Conservation (phyloP, 2,888 invertebrate genomes). For the Xestia rhomboidea region DNA sequence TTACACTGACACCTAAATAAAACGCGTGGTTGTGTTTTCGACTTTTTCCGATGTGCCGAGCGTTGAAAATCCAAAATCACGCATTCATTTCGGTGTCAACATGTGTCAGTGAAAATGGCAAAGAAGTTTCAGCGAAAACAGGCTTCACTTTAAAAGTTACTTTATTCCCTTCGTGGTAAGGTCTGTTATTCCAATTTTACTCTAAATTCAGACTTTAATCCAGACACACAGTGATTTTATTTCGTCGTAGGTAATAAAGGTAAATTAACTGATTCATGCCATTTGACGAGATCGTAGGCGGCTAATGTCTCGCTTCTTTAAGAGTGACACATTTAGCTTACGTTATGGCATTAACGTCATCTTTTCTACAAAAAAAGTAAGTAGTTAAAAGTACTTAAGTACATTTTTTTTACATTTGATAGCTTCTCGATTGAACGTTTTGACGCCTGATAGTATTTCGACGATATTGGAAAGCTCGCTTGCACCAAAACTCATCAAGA, state of each 20-base stretch:
- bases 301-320: conserved; percentile 37
- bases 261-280: conserved; percentile 56
- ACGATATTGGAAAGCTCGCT: not conserved
- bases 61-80: not conserved
- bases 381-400: not conserved
- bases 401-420: not conserved
- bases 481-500: not conserved
- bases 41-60: not conserved
- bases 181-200: not conserved
- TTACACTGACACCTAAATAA: not conserved
- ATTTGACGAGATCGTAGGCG: conserved; percentile 53
- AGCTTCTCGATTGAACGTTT: not conserved
- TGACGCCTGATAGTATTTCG: not conserved
- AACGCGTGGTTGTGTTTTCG: not conserved
- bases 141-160: not conserved
- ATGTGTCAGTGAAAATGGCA: not conserved
- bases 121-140: not conserved
- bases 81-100: not conserved
- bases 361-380: not conserved
- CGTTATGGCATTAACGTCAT: conserved; percentile 20
- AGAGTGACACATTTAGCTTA: conserved; percentile 25
- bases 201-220: not conserved
- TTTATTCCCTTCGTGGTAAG: not conserved
- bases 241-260: conserved; percentile 53
- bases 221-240: conserved; percentile 16